Percentiles rank a stretch among this genome's conserved stretches.
Conservation (phyloP, 1,140 invertebrate species). For the Trinorchestia longiramus region DNA sequence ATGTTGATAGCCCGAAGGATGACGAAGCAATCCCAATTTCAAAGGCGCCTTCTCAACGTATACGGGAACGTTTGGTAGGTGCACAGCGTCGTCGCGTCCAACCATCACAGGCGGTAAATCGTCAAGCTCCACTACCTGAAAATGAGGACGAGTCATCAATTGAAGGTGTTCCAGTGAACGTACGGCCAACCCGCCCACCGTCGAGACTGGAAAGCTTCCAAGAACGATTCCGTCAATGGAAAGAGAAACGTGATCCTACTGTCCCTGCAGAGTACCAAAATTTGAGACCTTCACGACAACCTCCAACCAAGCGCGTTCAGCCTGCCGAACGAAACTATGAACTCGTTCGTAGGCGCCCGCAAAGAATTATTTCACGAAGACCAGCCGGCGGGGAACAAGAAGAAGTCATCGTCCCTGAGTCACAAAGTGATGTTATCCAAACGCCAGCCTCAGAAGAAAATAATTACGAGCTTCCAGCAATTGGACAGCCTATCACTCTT, state of each 20-base stretch:
- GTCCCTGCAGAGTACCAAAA: not conserved
- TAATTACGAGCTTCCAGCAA: not conserved
- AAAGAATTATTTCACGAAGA: not conserved
- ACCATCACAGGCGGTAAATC: not conserved
- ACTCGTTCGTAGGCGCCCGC: constrained; percentile 9
- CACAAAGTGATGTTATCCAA: not conserved
- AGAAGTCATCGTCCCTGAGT: not conserved
- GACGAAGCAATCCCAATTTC: not conserved
- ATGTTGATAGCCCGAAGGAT: not conserved
- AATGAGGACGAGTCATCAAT: not conserved
- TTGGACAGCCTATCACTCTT: constrained; percentile 32
- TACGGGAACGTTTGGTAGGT: not conserved
- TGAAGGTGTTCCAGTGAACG: not conserved
- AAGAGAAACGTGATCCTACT: not conserved
- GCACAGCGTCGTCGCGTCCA: not conserved
- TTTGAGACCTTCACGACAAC: not conserved
- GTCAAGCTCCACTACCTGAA: not conserved
- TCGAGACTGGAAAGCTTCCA: constrained; percentile 44
- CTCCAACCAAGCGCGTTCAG: not conserved
- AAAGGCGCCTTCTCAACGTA: constrained; percentile 3
- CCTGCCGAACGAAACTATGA: not conserved
- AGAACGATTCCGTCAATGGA: constrained; percentile 30
- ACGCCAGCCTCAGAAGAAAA: not conserved
- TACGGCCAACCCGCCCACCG: not conserved
- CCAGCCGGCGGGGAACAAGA: not conserved